These are phyloP conservation scores for Otolemur garnettii DNA, from an alignment of 2,113 vertebrate species.

Conservation along the genomic window DNA sequence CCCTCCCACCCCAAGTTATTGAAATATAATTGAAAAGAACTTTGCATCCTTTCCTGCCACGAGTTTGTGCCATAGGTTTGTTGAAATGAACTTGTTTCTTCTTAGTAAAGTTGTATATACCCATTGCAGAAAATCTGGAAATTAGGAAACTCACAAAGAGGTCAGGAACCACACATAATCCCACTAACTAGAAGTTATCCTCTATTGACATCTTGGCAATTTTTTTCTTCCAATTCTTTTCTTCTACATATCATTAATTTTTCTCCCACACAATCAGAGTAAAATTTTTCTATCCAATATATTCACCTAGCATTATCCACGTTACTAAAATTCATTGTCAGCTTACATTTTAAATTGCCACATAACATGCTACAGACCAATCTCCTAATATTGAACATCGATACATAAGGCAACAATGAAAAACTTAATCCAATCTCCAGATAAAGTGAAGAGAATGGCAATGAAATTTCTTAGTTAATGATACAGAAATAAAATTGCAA, in stretches of 20 bases:
- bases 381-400: conserved; percentile 14
- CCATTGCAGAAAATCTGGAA: not conserved
- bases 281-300: not conserved
- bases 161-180: not conserved
- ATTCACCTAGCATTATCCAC: not conserved
- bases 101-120: not conserved
- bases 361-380: not conserved
- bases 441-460: conserved; percentile 5
- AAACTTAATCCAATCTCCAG: not conserved
- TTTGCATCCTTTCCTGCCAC: not conserved
- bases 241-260: not conserved
- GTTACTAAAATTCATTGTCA: conserved; percentile 24
- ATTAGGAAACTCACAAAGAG: conserved; percentile 36
- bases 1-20: not conserved
- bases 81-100: conserved; percentile 50
- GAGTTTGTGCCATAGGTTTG: not conserved
- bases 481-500: not conserved
- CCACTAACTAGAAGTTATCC: not conserved
- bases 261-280: not conserved
- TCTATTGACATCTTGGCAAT: not conserved
- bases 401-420: not conserved
- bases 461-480: conserved; percentile 5
- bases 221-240: not conserved
- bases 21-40: conserved; percentile 49
- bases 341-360: conserved; percentile 19